Base-by-base conservation (phyloP, 2,888 invertebrate species). In the Zele albiditarsus region DNA sequence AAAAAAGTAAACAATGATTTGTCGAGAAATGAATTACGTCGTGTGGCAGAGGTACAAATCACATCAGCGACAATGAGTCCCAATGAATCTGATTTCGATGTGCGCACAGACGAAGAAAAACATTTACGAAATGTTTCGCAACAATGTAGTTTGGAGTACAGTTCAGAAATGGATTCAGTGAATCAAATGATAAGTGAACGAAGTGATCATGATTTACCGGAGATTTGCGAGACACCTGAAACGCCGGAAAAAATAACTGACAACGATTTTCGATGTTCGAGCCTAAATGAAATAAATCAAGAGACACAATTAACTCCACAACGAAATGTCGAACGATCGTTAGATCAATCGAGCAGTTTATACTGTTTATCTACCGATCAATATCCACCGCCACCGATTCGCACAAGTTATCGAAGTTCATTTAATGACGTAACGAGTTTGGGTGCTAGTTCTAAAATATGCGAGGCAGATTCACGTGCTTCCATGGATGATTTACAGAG, bases 131-230 rank as follows among this genome's bases (percentile, higher is more conserved):
- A 93, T 0, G 93, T 94, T 33, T 94, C 94, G 0, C 94, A 94
- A 81, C 94, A 94, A 80, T 94, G 94, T 81, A 94, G 94, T 75
- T 88, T 94, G 65, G 94, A 94, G 83, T 94, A 94, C 82, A 93
- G 93, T 78, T 93, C 94, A 0, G 91, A 91, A 71, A 78, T 88
- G 38, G 88, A 88, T 23, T 87, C 86, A 0, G 82, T 79, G 28
- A 84, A 86, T 0, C 88, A 88, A 68, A 83, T 88, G 77, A 84
- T 83, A 16, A 88, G 88, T 60, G 89, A 89, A 71, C 83, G 84
- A 20, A 88, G 88, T 69, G 88, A 89, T 75, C 85, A 86, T 67
- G 86, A 89, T 81, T 79, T 88, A 6, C 85, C 88, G 0, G 88
- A 88, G 71, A 85, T 88, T 57, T 84, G 84, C 16, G 87, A 88